phyloP scores from a whole-genome alignment of 1,140 invertebrate species.

The Drosophila guanche region DNA sequence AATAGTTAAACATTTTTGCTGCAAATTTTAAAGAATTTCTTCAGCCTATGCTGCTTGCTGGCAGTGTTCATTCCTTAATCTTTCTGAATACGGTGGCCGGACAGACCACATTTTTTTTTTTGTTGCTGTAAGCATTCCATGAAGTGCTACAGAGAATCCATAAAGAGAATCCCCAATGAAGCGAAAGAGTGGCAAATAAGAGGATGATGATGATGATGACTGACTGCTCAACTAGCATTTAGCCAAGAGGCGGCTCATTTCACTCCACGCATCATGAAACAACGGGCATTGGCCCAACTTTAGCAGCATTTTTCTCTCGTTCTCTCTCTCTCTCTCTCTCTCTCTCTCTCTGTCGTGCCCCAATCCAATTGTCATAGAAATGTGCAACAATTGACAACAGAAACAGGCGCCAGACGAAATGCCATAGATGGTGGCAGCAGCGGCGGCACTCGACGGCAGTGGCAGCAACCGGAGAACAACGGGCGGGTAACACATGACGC shows the following conservation, averaged over 20 bases:
- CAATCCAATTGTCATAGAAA: conserved; percentile 58
- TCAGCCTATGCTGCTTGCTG: too few relatives aligned
- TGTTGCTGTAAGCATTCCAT: too few relatives aligned
- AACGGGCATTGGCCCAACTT: conserved; percentile 66
- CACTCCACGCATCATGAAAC: conserved; percentile 45
- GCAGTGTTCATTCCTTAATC: too few relatives aligned
- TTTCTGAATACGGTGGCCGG: too few relatives aligned
- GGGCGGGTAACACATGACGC: conserved; percentile 15
- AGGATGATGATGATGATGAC: not conserved
- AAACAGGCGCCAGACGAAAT: conserved; percentile 72
- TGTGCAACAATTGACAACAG: conserved; percentile 81
- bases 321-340: not conserved
- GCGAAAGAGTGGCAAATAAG: too few relatives aligned
- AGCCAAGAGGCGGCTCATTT: conserved; percentile 50
- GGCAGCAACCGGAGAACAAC: not conserved
- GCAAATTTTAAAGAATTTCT: too few relatives aligned
- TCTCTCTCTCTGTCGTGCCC: not conserved
- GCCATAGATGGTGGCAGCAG: conserved; percentile 49
- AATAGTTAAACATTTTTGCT: too few relatives aligned
- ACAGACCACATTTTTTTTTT: too few relatives aligned
- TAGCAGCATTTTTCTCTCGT: conserved; percentile 7
- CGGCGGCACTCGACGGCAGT: not conserved
- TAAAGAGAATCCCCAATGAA: not conserved
- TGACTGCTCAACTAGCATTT: conserved; percentile 31
- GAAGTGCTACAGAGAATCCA: not conserved